Evolutionary conservation across 2,888 invertebrate genomes (phyloP).

Genomic region (Hemaris fuciformis): DNA sequence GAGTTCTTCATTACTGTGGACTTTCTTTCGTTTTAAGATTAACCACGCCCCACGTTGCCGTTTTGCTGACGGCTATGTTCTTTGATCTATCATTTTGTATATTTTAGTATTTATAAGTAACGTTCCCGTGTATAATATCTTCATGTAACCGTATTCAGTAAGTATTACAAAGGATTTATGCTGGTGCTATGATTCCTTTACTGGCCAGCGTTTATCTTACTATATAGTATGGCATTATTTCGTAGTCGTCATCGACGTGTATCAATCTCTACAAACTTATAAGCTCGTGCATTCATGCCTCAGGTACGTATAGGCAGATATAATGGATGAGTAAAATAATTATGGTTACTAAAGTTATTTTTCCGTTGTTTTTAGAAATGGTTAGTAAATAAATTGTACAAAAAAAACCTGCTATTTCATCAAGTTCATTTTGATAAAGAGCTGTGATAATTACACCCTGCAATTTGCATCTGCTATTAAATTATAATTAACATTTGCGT

Average conservation of each 20-base stretch:
- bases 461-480: not conserved
- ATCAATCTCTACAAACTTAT: too few species aligned
- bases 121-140: not conserved
- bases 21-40: constrained; percentile 19
- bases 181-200: too few species aligned
- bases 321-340: too few species aligned
- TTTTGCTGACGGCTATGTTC: constrained; percentile 18
- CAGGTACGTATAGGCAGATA: too few species aligned
- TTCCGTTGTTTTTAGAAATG: not conserved
- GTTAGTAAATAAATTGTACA: not conserved
- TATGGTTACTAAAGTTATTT: too few species aligned
- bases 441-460: not conserved
- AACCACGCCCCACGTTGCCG: constrained; percentile 12
- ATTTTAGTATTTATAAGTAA: not conserved
- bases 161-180: too few species aligned
- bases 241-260: too few species aligned
- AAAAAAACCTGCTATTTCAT: not conserved
- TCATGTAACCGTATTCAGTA: too few species aligned
- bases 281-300: too few species aligned
- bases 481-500: not conserved
- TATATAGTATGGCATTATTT: too few species aligned
- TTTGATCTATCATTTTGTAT: not conserved
- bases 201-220: too few species aligned
- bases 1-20: constrained; percentile 3
- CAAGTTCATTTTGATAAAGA: too few species aligned